Percentiles rank a stretch among this genome's conserved stretches.
phyloP scores from a whole-genome alignment of 2,113 vertebrate genomes.

The Macquaria australasica region DNA sequence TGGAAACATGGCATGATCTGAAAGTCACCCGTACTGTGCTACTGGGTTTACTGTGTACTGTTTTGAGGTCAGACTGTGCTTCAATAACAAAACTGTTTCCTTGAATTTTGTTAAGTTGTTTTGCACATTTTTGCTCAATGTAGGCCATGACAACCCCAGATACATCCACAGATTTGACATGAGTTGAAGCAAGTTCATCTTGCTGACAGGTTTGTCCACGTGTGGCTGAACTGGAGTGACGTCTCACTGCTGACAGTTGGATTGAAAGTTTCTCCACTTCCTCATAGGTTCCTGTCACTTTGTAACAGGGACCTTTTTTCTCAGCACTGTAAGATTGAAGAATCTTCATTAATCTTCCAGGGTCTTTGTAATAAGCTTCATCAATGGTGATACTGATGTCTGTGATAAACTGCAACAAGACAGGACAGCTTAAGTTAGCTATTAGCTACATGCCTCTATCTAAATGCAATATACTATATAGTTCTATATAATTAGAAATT shows the following conservation, averaged over 20 bases:
- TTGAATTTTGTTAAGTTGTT: constrained; percentile 55
- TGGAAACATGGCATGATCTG: fast-evolving
- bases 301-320: not conserved
- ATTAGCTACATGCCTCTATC: not conserved
- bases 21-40: constrained; percentile 26
- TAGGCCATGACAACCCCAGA: constrained; percentile 60
- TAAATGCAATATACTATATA: not conserved
- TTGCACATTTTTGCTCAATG: constrained; percentile 58
- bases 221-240: not conserved
- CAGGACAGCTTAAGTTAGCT: not conserved
- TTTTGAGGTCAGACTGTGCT: not conserved
- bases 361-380: constrained; percentile 4
- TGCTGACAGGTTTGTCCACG: not conserved
- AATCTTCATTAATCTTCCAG: not conserved
- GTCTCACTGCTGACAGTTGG: not conserved
- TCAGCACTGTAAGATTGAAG: not conserved
- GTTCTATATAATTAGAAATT: not conserved
- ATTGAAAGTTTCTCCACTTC: constrained; percentile 25
- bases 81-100: constrained; percentile 23
- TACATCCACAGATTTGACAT: constrained; percentile 41
- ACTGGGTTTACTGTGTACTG: fast-evolving
- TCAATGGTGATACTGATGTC: constrained; percentile 49
- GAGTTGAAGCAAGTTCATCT: not conserved
- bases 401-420: constrained; percentile 74
- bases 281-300: constrained; percentile 56